These are phyloP conservation scores for Erythrocercus mccallii DNA, from an alignment of 2,113 vertebrate genomes.

Conservation along the genomic window DNA sequence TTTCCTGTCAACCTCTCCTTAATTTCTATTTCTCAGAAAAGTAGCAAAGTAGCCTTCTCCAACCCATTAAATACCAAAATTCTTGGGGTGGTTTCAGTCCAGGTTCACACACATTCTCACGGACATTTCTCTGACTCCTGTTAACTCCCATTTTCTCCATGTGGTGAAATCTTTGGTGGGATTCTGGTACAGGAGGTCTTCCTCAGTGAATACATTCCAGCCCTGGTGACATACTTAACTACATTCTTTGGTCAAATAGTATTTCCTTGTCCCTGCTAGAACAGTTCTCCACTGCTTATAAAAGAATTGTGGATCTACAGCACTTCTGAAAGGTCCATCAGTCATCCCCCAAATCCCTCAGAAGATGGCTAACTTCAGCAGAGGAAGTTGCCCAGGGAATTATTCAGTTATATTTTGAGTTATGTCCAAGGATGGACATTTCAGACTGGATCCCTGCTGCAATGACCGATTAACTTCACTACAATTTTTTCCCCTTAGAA, in stretches of 20 bases:
- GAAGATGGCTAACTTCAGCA: background rate
- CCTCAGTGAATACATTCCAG: background rate
- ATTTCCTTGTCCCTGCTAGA: background rate
- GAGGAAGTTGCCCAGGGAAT: background rate
- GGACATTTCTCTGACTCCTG: background rate
- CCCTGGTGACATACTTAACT: background rate
- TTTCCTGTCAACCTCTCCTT: background rate
- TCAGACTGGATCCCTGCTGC: background rate
- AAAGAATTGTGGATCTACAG: background rate
- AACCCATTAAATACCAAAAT: background rate
- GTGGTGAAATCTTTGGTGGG: background rate
- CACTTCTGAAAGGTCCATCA: background rate
- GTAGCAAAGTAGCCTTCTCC: background rate
- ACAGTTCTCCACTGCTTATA: fast-evolving
- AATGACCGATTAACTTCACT: background rate
- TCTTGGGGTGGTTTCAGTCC: background rate
- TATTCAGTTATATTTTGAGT: fast-evolving
- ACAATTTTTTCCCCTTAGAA: fast-evolving
- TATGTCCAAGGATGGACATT: background rate
- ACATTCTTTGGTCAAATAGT: background rate
- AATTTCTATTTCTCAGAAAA: background rate
- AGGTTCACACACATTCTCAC: background rate
- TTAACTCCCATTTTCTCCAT: background rate
- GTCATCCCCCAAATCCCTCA: background rate
- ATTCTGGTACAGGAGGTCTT: background rate